Base-by-base conservation (phyloP, 2,888 invertebrate genomes). In the Netelia inedita region DNA sequence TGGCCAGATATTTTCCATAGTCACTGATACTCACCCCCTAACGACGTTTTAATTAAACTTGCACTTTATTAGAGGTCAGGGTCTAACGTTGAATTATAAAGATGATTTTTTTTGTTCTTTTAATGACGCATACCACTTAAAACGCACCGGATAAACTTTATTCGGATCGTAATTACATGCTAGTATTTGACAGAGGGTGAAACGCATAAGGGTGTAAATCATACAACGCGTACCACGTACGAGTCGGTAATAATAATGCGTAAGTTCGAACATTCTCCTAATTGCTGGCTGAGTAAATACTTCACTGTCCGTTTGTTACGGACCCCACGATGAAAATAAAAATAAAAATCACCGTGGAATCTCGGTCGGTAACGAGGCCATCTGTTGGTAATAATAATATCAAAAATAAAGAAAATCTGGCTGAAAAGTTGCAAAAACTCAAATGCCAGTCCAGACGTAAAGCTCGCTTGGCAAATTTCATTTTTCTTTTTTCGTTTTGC, bases 261-360 rank as follows among this genome's bases (percentile, higher is more conserved):
- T 16, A 8, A 2, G 53, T 61, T 71, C 57, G 65, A 71, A 76
- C 71, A 46, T 55, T 9, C 8, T 21, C 23, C 57, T 76, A 71
- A 76, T 75, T 65, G 55, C 28, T 23, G 43, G 55, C 10, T 28
- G 46, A 65, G 46, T 11, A 50, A 68, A 63, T 68, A 57, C 35
- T 14, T 41, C 10, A 46, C n/a, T 46, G 43, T 23, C 59, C 11
- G 59, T 46, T 59, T 75, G 5, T 75, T 41, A 28, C 46, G 68
- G 8, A 46, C 46, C 14, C 3, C 46, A 23, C 11, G 21, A 41
- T 19, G 1, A 59, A 59, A 68, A 68, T 57, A 68, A 23, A 8
- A 28, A 46, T 43, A 19, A 43, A n/a, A 43, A 23, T 53, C n/a
- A 11, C 11, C 14, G 1, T 59, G 11, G 59, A 53, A 53, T 53